A percentile compares a stretch with the other conserved stretches of the same genome.
These are phyloP conservation scores for Acholoe squamosa DNA, from an alignment of 2,888 invertebrate genomes.

Conservation along the genomic window DNA sequence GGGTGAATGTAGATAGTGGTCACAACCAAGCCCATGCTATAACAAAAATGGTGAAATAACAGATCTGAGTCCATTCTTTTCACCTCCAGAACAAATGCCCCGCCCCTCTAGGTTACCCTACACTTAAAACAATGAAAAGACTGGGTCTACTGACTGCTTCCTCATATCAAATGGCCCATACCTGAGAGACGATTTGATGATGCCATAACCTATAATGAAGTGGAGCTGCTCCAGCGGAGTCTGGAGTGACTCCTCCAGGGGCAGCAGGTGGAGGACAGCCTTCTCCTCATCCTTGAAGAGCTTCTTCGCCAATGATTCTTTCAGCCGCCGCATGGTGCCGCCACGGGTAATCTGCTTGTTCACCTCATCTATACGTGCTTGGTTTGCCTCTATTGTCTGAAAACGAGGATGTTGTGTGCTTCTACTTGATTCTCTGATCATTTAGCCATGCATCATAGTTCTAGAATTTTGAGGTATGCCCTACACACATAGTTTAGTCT, in stretches of 20 bases:
- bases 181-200: not conserved
- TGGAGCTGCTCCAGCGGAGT: conserved; percentile 64
- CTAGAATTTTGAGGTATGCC: too few species aligned
- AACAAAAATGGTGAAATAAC: too few species aligned
- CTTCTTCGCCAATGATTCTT: conserved; percentile 31
- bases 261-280: conserved; percentile 54
- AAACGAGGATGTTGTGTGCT: not conserved
- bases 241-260: conserved; percentile 63
- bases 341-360: conserved; percentile 22
- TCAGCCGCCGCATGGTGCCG: conserved; percentile 64
- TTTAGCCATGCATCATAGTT: too few species aligned
- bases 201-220: not conserved
- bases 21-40: too few species aligned
- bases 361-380: not conserved
- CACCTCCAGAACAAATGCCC: too few species aligned
- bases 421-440: too few species aligned
- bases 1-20: too few species aligned
- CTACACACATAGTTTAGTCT: too few species aligned
- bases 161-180: not conserved
- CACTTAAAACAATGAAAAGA: too few species aligned
- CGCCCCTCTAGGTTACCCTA: too few species aligned
- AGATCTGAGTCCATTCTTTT: too few species aligned
- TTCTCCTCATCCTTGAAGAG: not conserved
- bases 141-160: too few species aligned
- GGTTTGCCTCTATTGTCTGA: not conserved